Evolutionary conservation across 2,113 vertebrate genomes (phyloP), one percentile per base, ranked within the genome.

Genomic region (Ranitomeya imitator): DNA sequence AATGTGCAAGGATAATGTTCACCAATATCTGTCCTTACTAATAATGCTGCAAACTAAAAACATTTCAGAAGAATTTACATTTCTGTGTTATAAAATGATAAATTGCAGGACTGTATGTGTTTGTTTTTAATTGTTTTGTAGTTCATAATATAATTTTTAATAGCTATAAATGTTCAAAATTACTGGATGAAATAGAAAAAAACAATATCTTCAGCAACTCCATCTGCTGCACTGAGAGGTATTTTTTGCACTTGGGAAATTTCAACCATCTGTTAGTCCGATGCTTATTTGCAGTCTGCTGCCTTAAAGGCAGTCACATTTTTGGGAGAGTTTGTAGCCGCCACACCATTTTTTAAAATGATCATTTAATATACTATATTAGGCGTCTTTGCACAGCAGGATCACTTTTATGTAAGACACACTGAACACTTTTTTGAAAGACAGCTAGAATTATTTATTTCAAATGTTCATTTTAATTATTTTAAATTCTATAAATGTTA

Each of bases 221-320:
- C 83, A 85, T 71, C 83, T 85, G 83, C 83, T 85, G 21, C 37
- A 85, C 52, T 52, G 55, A 73, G 67, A 85, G 83, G 63, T 73
- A 67, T 57, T 85, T 85, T 83, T 85, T 73, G 51, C 65, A 71
- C 63, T 73, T 73, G 63, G 83, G 83, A 73, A 73, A 85, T 85
- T 85, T 73, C 52, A 85, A 31, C 83, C 83, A 85, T 85, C 83
- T 85, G 83, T 85, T 85, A 52, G 51, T 57, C n/a, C 57, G 31
- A 71, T 85, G 45, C 51, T 57, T 73, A 37, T 57, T 55, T 73
- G n/a, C 67, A 73, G 52, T 26, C 45, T 85, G 71, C 8, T 85
- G 71, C 83, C 51, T 71, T 19, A 85, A 85, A 73, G 63, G 63
- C 65, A 85, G 60, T 57, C 21, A 57, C 83, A 73, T 31, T 73